Base-by-base conservation (phyloP, 2,797 vertebrate genomes). In the Podarcis lilfordi region DNA sequence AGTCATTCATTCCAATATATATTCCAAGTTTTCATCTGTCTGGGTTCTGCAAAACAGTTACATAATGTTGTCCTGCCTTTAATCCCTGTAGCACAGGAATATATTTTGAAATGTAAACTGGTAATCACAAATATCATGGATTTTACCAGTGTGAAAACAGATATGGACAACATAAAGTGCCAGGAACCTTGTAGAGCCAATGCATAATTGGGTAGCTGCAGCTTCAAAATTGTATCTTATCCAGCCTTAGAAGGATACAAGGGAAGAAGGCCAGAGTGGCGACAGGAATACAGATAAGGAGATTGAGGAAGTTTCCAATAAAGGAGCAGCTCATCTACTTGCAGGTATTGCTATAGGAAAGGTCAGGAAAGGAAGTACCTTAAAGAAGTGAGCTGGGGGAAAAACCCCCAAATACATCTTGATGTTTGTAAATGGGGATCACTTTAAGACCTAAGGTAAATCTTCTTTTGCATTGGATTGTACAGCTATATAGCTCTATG, bases 211-310 rank as follows among this genome's bases (percentile, higher is more conserved):
- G 35, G n/a, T 66, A 80, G 75, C 77, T 80, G n/a, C n/a, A 55
- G 59, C 37, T 85, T 23, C 32, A 81, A 76, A 89, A 66, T 74
- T 64, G 21, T 85, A 25, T 64, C 61, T 66, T 80, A 85, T 81
- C 59, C 27, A 25, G 55, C 69, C 55, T 74, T 29, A 66, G 37
- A 76, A 81, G 71, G 84, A 25, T 69, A 32, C 78, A 76, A 76
- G 61, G 17, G 74, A 83, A 87, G 0, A 1, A 80, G 88, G 45
- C 55, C 2, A 0, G 32, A 0, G 11, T n/a, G 35, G 29, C 43
- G 88, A 87, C 76, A 80, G 61, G 78, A 84, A 78, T 89, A 91
- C 79, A 92, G 87, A 94, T 92, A 89, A 91, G 74, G 88, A 87
- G 25, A 85, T 40, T 88, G 37, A 85, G 84, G 80, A 93, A 80